phyloP scores from a whole-genome alignment of 64 coral and sea anemone species.

The Trachythela sp. region DNA sequence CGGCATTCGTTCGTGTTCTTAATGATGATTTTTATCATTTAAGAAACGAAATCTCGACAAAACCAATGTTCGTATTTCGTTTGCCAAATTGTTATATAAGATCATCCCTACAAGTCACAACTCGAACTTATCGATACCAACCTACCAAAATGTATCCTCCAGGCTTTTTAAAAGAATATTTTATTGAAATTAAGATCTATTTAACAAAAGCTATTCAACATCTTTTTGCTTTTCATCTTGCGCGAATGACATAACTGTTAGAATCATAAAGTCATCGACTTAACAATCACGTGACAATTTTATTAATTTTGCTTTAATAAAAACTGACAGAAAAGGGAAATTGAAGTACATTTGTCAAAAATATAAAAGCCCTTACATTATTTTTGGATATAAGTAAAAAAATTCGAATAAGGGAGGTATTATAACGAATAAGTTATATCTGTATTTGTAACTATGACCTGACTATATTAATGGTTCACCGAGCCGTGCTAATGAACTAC shows the following conservation, averaged over 20 bases:
- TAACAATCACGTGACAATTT: not conserved
- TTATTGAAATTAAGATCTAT: not conserved
- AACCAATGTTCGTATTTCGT: not conserved
- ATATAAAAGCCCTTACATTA: not conserved
- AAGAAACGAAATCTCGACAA: not conserved
- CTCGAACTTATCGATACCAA: not conserved
- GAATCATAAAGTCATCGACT: not conserved
- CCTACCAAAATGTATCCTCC: not conserved
- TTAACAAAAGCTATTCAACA: not conserved
- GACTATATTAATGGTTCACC: not conserved
- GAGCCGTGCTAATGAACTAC: not conserved
- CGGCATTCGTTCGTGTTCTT: not conserved
- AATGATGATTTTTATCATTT: not conserved
- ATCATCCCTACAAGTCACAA: not conserved
- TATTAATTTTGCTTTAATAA: not conserved
- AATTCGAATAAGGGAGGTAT: not conserved
- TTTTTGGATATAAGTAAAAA: not conserved
- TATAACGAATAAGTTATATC: not conserved
- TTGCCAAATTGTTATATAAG: not conserved
- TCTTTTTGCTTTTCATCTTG: not conserved
- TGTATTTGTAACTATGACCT: not conserved
- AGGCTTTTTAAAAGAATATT: not conserved
- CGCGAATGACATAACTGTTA: not conserved
- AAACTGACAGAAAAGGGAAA: not conserved
- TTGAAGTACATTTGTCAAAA: not conserved